Conservation (phyloP, 2,888 invertebrate species). For the Pocota personata region DNA sequence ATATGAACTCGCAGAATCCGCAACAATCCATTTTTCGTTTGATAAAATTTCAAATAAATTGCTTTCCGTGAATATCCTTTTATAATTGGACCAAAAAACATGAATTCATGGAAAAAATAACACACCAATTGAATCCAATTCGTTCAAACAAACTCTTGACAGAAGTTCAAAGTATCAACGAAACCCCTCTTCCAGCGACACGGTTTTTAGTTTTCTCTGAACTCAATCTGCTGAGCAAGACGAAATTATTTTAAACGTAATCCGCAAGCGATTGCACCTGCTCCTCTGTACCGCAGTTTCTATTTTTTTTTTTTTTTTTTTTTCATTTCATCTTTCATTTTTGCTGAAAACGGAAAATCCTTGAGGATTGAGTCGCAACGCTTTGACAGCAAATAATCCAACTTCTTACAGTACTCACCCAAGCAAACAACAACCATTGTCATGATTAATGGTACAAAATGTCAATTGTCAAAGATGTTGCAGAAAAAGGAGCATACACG, state of each 20-base stretch:
- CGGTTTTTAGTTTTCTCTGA: neutral
- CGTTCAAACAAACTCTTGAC: neutral
- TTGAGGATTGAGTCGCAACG: slow-evolving; percentile 33
- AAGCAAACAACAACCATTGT: slow-evolving; percentile 50
- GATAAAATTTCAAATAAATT: slow-evolving; percentile 21
- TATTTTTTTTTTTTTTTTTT: neutral
- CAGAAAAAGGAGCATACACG: slow-evolving; percentile 6
- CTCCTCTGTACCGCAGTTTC: slow-evolving; percentile 6
- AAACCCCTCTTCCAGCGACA: neutral
- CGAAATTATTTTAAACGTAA: slow-evolving; percentile 47
- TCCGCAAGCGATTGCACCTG: slow-evolving; percentile 49
- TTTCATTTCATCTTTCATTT: slow-evolving; percentile 17
- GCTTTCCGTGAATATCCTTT: slow-evolving; percentile 6
- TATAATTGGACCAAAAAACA: slow-evolving; percentile 36
- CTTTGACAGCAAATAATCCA: slow-evolving; percentile 60
- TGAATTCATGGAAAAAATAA: neutral
- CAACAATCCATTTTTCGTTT: neutral
- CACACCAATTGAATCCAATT: slow-evolving; percentile 43
- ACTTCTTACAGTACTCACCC: slow-evolving; percentile 42
- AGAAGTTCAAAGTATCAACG: slow-evolving; percentile 4
- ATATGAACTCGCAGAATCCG: neutral
- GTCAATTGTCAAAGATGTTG: slow-evolving; percentile 60
- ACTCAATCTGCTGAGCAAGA: slow-evolving; percentile 32
- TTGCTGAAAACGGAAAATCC: slow-evolving; percentile 33
- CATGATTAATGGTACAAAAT: slow-evolving; percentile 66